Percentiles rank a stretch among this genome's conserved stretches.
These are phyloP conservation scores for Eupithecia dodoneata DNA, from an alignment of 2,888 invertebrate species.

Conservation along the genomic window DNA sequence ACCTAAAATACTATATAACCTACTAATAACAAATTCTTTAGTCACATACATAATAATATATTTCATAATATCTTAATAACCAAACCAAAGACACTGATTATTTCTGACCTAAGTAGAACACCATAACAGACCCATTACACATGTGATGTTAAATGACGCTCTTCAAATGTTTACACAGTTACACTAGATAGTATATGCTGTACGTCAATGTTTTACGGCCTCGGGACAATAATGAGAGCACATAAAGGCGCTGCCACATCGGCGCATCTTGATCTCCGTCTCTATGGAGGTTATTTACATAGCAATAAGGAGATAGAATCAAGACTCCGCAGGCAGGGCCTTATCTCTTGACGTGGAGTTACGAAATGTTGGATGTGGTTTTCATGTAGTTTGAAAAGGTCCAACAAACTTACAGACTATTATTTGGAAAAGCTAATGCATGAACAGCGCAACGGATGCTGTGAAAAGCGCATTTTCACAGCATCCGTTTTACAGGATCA, in stretches of 20 bases:
- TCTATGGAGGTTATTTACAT: constrained; percentile 82
- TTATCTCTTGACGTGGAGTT: constrained; percentile 60
- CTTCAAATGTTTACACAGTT: constrained; percentile 29
- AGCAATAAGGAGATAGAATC: constrained; percentile 79
- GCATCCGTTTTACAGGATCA: too few species aligned
- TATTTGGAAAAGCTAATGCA: neutral
- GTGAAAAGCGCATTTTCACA: too few species aligned
- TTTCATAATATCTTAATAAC: neutral
- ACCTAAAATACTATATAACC: too few species aligned
- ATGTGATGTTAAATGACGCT: constrained; percentile 18
- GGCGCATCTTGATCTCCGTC: constrained; percentile 76
- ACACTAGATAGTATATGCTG: constrained; percentile 24
- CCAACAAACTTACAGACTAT: neutral
- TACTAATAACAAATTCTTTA: too few species aligned
- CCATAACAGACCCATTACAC: constrained; percentile 7
- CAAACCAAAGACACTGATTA: neutral
- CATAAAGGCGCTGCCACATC: constrained; percentile 79
- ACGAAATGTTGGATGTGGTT: constrained; percentile 8
- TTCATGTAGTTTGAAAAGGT: neutral
- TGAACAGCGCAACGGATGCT: too few species aligned
- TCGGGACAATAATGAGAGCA: constrained; percentile 58
- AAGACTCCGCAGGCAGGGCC: constrained; percentile 59
- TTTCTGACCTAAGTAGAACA: neutral
- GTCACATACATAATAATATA: too few species aligned
- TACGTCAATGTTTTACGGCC: constrained; percentile 45